Base-by-base conservation (phyloP, 2,113 vertebrate genomes). In the Fregata magnificens region DNA sequence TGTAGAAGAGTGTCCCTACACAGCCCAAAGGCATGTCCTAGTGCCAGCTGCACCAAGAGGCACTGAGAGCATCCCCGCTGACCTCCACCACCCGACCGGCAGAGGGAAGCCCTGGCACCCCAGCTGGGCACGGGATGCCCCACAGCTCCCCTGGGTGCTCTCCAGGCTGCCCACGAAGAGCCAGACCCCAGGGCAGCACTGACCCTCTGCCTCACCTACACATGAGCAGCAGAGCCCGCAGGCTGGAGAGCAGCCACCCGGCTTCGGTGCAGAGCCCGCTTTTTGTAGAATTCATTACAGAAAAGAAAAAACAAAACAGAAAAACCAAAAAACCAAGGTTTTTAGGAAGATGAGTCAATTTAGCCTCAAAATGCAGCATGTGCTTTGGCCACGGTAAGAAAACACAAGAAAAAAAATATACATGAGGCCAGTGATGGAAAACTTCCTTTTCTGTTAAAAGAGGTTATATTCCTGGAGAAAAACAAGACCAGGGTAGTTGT, bases 261-360 rank as follows among this genome's bases (percentile, higher is more conserved):
- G 17, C 69, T 34, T 9, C 32, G 29, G 16, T n/a, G 18, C 47
- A 49, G 52, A 78, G 81, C 20, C 24, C 9, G 6, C 21, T 55
- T 45, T 50, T 11, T 52, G 26, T 7, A 36, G 59, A 58, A 62
- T 44, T 49, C 55, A 9, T 44, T 36, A 36, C 25, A 53, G 59
- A 91, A 71, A 79, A 74, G 20, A 18, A 42, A 55, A 16, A n/a
- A 38, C n/a, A 21, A 24, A 55, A 56, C 42, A 42, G 13, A 28
- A 26, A 52, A 55, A 55, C 16, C 4, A 29, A 29, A 26, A 31
- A 63, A 52, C 22, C 32, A 29, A 38, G 22, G 82, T 24, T 76
- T 96, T 94, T 52, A 74, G 78, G 73, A 86, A 59, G 70, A 81
- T 87, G 72, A 97, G 80, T 95, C 94, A 96, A 63, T 62, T 71